These are phyloP conservation scores for Rhaphigaster nebulosa DNA, from an alignment of 2,888 invertebrate species.

Conservation along the genomic window DNA sequence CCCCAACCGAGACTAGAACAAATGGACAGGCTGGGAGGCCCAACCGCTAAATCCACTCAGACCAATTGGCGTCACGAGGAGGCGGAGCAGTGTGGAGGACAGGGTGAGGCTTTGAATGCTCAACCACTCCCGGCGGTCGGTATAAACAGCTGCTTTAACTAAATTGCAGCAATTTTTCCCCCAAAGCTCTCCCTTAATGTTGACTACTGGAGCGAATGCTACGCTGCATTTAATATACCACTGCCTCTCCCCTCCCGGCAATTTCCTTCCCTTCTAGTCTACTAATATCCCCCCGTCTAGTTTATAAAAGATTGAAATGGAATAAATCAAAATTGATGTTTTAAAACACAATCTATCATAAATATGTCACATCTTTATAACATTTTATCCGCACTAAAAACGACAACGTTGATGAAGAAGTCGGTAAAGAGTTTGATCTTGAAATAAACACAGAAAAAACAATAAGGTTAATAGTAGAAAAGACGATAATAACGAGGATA, in stretches of 20 bases:
- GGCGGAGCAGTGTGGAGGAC: not conserved
- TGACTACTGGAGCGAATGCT: not conserved
- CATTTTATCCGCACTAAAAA: no score
- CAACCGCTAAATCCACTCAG: not conserved
- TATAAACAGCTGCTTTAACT: constrained; percentile 10
- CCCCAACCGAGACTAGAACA: not conserved
- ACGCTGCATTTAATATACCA: not conserved
- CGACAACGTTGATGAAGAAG: no score
- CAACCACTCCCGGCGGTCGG: not conserved
- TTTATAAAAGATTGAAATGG: not conserved
- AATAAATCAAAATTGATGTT: no score
- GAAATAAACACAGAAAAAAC: no score
- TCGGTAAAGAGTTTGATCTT: no score
- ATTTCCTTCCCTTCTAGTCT: not conserved
- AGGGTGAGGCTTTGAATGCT: not conserved
- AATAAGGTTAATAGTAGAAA: no score
- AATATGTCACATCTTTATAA: not conserved
- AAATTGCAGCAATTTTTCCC: not conserved
- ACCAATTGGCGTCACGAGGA: not conserved
- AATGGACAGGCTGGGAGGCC: not conserved
- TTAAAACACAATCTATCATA: no score
- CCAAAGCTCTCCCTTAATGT: not conserved
- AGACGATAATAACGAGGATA: no score
- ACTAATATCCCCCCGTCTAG: not conserved
- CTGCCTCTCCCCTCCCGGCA: not conserved